Evolutionary conservation across 2,888 invertebrate species (phyloP).

Genomic region (Trissolcus brochymenae): DNA sequence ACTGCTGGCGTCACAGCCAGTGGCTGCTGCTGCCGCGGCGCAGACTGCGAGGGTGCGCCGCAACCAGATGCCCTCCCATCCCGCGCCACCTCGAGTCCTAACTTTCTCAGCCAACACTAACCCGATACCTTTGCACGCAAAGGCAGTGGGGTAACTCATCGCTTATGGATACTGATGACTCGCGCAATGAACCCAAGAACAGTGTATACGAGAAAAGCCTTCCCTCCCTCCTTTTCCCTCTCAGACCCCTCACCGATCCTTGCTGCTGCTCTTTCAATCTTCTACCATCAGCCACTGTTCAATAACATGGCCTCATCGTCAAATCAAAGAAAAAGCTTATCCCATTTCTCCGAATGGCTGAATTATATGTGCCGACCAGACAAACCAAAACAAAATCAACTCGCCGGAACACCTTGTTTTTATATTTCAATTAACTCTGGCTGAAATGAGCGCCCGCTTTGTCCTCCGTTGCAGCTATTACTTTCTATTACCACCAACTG

Average conservation of each 20-base stretch:
- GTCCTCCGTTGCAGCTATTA: slow-evolving; percentile 61
- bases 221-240: slow-evolving; percentile 40
- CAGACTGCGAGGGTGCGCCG: slow-evolving; percentile 63
- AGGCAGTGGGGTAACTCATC: slow-evolving; percentile 78
- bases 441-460: slow-evolving; percentile 13
- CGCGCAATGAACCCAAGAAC: slow-evolving; percentile 80
- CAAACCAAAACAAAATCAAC: slow-evolving; percentile 8
- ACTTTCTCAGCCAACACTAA: slow-evolving; percentile 55
- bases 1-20: slow-evolving; percentile 57
- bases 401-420: slow-evolving; percentile 8
- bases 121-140: slow-evolving; percentile 45
- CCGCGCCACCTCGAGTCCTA: slow-evolving; percentile 33
- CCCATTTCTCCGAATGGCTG: slow-evolving; percentile 21
- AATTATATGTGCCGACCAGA: neutral
- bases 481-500: slow-evolving; percentile 66
- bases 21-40: slow-evolving; percentile 54
- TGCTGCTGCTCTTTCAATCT: slow-evolving; percentile 78
- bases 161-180: slow-evolving; percentile 89
- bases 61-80: slow-evolving; percentile 73
- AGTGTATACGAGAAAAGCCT: slow-evolving; percentile 63
- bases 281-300: slow-evolving; percentile 66
- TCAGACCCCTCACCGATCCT: slow-evolving; percentile 29
- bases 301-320: slow-evolving; percentile 70
- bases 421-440: slow-evolving; percentile 37
- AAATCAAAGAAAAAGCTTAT: slow-evolving; percentile 48